phyloP scores from a whole-genome alignment of 2,888 invertebrate genomes.

The Phyto melanocephala region DNA sequence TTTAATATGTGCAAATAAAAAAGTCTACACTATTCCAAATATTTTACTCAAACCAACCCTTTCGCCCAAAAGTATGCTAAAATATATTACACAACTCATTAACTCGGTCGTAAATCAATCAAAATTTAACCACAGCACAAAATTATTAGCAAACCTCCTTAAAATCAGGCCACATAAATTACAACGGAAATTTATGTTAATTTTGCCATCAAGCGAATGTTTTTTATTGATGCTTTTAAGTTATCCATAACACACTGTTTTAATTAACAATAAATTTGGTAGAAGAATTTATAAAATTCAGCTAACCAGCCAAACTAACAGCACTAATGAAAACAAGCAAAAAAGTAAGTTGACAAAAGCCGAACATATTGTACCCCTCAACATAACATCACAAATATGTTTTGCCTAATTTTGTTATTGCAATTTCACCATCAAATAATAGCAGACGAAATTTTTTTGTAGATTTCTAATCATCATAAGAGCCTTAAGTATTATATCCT shows the following conservation, averaged over 20 bases:
- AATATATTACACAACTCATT: neutral
- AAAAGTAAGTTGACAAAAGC: neutral
- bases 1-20: too few species aligned
- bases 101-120: neutral
- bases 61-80: too few species aligned
- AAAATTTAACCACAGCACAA: neutral
- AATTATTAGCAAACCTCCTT: neutral
- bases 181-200: neutral
- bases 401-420: too few species aligned
- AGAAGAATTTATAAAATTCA: neutral
- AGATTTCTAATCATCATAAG: too few species aligned
- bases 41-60: too few species aligned
- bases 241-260: neutral
- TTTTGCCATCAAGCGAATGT: neutral
- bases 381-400: too few species aligned
- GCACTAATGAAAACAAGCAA: neutral
- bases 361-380: too few species aligned
- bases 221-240: neutral
- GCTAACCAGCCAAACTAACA: neutral
- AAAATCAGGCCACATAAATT: neutral
- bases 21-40: too few species aligned
- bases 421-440: too few species aligned
- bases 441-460: too few species aligned
- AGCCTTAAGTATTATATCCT: too few species aligned
- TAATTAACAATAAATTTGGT: neutral